These are phyloP conservation scores for Junco hyemalis DNA, from an alignment of 2,113 vertebrate genomes.

Conservation along the genomic window DNA sequence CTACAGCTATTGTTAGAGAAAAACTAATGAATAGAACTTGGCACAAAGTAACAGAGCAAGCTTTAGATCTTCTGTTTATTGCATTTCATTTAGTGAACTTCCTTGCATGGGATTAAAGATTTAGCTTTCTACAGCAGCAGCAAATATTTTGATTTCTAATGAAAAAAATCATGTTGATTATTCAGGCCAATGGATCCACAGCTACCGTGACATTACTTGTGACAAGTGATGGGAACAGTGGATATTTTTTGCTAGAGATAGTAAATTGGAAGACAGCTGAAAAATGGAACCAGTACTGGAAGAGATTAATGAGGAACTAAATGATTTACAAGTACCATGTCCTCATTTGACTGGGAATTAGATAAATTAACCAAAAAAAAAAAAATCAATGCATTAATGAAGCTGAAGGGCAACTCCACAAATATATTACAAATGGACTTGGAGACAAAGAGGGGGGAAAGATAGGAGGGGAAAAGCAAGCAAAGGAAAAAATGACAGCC, in stretches of 20 bases:
- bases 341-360: conserved; percentile 63
- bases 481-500: background rate
- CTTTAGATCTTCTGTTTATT: conserved; percentile 18
- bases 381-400: conserved; percentile 35
- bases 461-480: background rate
- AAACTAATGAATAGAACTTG: background rate
- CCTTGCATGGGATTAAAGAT: background rate
- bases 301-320: conserved; percentile 66
- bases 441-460: background rate
- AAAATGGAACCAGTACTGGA: conserved; percentile 18
- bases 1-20: conserved; percentile 11
- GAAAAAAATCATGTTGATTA: conserved; percentile 36
- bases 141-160: conserved; percentile 49
- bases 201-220: conserved; percentile 49
- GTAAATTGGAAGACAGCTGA: conserved; percentile 40
- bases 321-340: conserved; percentile 50
- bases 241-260: conserved; percentile 9
- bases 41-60: background rate
- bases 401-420: conserved; percentile 18
- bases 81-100: conserved; percentile 28
- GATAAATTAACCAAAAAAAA: conserved; percentile 40
- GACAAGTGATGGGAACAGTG: conserved; percentile 42
- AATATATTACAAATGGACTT: conserved; percentile 17
- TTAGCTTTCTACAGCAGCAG: background rate
- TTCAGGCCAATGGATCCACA: conserved; percentile 45